Evolutionary conservation across 1,140 invertebrate genomes (phyloP).

Genomic region (Pissodes strobi): DNA sequence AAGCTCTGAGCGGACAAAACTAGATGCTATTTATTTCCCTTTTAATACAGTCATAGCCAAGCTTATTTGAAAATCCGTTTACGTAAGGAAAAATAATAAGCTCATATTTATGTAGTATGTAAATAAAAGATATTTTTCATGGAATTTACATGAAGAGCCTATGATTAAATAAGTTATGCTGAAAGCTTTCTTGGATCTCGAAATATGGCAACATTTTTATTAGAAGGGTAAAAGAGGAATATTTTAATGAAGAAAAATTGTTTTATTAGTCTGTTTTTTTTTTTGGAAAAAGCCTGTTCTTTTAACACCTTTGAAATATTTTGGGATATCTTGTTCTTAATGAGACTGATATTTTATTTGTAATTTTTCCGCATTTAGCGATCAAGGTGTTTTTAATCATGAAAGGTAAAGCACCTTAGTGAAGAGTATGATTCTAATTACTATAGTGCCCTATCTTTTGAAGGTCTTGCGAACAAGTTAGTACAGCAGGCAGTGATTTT

Average conservation of each 20-base stretch:
- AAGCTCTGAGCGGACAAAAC: neutral
- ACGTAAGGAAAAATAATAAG: slow-evolving; percentile 33
- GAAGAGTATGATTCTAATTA: too few relatives aligned
- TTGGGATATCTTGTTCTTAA: too few relatives aligned
- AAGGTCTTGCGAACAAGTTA: too few relatives aligned
- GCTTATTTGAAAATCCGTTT: slow-evolving; percentile 26
- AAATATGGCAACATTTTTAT: slow-evolving; percentile 32
- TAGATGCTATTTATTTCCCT: slow-evolving; percentile 6
- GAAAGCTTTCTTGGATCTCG: slow-evolving; percentile 27
- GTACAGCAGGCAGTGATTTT: too few relatives aligned
- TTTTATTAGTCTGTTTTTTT: slow-evolving; percentile 8
- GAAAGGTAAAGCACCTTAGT: too few relatives aligned
- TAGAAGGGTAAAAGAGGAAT: neutral
- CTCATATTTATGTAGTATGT: slow-evolving; percentile 39
- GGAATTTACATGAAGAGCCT: slow-evolving; percentile 35
- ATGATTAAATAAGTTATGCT: slow-evolving; percentile 39
- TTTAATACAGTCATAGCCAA: slow-evolving; percentile 8
- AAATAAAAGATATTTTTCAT: slow-evolving; percentile 35
- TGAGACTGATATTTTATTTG: too few relatives aligned
- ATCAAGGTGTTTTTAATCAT: too few relatives aligned
- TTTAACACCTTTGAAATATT: too few relatives aligned
- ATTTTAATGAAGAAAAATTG: slow-evolving; percentile 21
- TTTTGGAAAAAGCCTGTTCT: too few relatives aligned
- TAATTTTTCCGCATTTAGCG: too few relatives aligned
- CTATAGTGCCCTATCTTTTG: too few relatives aligned